Conservation (phyloP, 2,113 vertebrate species). For the Oryzias javanicus region DNA sequence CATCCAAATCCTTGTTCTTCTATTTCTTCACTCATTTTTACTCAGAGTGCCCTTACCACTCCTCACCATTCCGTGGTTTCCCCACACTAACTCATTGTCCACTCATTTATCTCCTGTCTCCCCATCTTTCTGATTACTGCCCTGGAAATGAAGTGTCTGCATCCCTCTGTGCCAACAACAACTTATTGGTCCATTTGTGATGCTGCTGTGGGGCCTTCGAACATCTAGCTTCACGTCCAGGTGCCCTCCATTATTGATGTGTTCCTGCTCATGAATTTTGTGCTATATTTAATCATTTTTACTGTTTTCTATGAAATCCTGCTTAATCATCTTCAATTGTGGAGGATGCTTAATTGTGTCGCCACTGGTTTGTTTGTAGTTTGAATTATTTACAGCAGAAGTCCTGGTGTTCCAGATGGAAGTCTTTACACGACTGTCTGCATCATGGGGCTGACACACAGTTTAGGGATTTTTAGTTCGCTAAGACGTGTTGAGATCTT, state of each 20-base stretch:
- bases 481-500: too few relatives aligned
- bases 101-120: slow-evolving; percentile 57
- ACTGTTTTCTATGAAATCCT: background rate
- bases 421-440: background rate
- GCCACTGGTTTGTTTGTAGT: too few relatives aligned
- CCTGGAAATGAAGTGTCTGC: slow-evolving; percentile 49
- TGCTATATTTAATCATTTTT: background rate
- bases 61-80: slow-evolving; percentile 33
- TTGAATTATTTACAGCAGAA: background rate
- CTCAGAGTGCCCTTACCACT: slow-evolving; percentile 16
- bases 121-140: slow-evolving; percentile 52
- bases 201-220: slow-evolving; percentile 8
- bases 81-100: slow-evolving; percentile 49
- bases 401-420: background rate
- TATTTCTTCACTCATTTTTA: slow-evolving; percentile 7
- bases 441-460: background rate
- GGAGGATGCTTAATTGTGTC: too few relatives aligned
- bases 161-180: slow-evolving; percentile 27
- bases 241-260: too few relatives aligned
- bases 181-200: slow-evolving; percentile 9
- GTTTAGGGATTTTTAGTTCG: background rate
- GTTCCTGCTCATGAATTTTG: too few relatives aligned
- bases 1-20: slow-evolving; percentile 17
- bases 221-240: background rate
- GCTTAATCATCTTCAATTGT: background rate